phyloP scores from a whole-genome alignment of 2,113 vertebrate species.

The Cricetomys ansorgei region DNA sequence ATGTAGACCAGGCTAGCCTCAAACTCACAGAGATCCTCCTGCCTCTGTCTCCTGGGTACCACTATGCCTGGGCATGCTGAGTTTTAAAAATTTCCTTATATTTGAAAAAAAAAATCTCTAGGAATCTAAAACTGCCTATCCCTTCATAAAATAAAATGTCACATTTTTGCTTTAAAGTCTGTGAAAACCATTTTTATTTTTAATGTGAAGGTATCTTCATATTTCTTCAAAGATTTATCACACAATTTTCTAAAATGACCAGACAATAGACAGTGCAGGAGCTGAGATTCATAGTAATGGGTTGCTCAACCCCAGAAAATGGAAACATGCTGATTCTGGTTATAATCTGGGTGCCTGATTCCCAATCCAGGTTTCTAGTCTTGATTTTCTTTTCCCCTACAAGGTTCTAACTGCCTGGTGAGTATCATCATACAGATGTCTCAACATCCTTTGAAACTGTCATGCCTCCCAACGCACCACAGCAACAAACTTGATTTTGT shows the following conservation, averaged over 20 bases:
- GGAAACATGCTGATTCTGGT: neutral
- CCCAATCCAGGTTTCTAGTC: neutral
- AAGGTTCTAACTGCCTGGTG: neutral
- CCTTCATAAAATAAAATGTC: slow-evolving; percentile 27
- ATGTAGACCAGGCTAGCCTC: neutral
- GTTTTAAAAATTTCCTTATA: slow-evolving; percentile 5
- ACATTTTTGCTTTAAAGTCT: slow-evolving; percentile 20
- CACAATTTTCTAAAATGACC: neutral
- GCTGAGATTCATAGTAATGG: neutral
- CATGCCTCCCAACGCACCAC: neutral
- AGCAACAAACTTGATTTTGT: neutral
- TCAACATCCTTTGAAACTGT: slow-evolving; percentile 14
- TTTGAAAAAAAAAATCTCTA: neutral
- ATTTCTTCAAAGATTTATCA: slow-evolving; percentile 40
- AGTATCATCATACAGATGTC: neutral
- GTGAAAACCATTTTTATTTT: neutral
- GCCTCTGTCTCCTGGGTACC: neutral
- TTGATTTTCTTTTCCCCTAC: neutral
- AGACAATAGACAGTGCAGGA: neutral
- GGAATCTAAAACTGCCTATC: neutral
- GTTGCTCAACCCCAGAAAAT: neutral
- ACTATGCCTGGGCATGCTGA: neutral
- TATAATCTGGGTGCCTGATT: neutral
- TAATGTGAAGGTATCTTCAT: neutral
- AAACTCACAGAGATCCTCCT: neutral